Evolutionary conservation across 2,113 vertebrate genomes (phyloP), one percentile per base, ranked within the genome.

Genomic region (Campylorhamphus procurvoides): DNA sequence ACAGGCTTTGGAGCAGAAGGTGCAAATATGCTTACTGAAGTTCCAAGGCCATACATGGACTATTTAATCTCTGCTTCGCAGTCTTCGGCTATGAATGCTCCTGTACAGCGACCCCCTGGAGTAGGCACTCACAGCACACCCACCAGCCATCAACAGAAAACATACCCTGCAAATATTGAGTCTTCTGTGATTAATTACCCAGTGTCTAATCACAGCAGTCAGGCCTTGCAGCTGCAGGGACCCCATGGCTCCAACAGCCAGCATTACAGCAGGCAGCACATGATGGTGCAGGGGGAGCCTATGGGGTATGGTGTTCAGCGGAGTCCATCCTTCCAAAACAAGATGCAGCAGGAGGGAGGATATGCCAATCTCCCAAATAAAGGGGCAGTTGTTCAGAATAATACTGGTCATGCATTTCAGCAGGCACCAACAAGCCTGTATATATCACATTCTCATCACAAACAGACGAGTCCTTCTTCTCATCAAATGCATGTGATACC

Each of bases 251-350:
- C 98, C 40, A 98, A 96, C 18, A 97, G 98, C 25, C 97, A 98
- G 0, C 99, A 98, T 95, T 99, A 99, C 63, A 96, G 98, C 12
- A 96, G 98, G 71, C 97, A 98, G 78, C 99, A 99, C 92, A 98
- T 99, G 88, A 98, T 99, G 95, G 98, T 97, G 75, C 97, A 97
- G 16, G 95, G 96, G 14, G 98, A 99, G 75, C 93, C 98, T 0
- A 95, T 98, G 40, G 98, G 98, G 25, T 99, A 99, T 12, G 98
- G 98, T n/a, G 95, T 99, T 62, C 99, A 99, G 97, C 98, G 99
- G 89, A 99, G 98, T 84, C 98, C 99, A 18, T 99, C 99, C 90
- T 99, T 99, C 97, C 99, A 99, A 95, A 99, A 98, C 96, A 99
- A 99, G 97, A 98, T 99, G 92, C 97, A 98, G 9, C 98, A 98